Base-by-base conservation (phyloP, 2,113 vertebrate genomes). In the Cariama cristata region DNA sequence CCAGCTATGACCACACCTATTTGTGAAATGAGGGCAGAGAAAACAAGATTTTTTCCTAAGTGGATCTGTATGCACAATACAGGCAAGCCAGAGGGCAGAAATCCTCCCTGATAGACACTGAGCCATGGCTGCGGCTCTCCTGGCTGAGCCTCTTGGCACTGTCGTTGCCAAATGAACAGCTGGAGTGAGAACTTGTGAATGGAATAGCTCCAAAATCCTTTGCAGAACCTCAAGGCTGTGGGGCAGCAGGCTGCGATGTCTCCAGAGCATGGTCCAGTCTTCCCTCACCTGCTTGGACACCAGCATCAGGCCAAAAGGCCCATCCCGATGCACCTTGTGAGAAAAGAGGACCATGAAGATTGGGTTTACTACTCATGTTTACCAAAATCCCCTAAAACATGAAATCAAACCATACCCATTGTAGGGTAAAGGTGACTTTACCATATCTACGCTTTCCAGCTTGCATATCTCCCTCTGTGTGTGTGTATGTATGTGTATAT, bases 151-250 rank as follows among this genome's bases (percentile, higher is more conserved):
- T 77, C 66, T 83, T 14, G 20, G 75, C 11, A 11, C 44, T 79
- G 53, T 75, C 49, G 30, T n/a, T 74, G 75, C 64, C 64, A 90
- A 88, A 95, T 96, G 71, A 96, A 79, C n/a, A 71, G 50, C 66
- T 50, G 81, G 58, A 82, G 73, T 64, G 66, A 91, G 66, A 94
- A 79, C 55, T 21, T 91, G 79, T 11, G 24, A 79, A 86, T 42
- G 73, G 55, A 72, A 47, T 10, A n/a, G 40, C 86, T 95, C 79
- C 75, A 86, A 85, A 63, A 58, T n/a, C 55, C n/a, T 79, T 63
- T 75, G 28, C 42, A 92, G 45, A 95, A 58, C 56, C 47, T 72
- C 44, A 15, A 52, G 49, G 58, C 73, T 7, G 5, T 11, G n/a
- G 49, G 40, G 16, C 55, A 53, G 53, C 15, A n/a, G 42, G 45